phyloP scores from a whole-genome alignment of 2,113 vertebrate species.

The Porphyrio hochstetteri region DNA sequence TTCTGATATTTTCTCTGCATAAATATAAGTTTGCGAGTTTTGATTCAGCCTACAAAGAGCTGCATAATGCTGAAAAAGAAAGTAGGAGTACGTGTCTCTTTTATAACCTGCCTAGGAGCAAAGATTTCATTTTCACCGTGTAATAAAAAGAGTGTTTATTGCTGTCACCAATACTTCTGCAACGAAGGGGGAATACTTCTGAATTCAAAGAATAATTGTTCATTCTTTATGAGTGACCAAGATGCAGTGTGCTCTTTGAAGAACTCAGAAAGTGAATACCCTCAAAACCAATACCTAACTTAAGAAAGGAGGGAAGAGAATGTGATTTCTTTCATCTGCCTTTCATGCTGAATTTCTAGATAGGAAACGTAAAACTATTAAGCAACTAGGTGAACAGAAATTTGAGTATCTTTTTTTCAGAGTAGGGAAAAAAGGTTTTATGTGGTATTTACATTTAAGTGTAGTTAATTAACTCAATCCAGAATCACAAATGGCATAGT shows the following conservation, averaged over 20 bases:
- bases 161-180: background rate
- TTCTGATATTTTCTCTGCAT: background rate
- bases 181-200: background rate
- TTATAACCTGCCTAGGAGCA: background rate
- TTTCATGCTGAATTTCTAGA: background rate
- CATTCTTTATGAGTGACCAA: background rate
- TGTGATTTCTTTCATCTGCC: background rate
- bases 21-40: background rate
- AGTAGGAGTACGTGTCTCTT: background rate
- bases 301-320: background rate
- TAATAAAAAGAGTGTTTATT: conserved; percentile 4
- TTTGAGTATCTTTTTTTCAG: background rate
- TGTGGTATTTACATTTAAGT: background rate
- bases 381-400: background rate
- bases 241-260: background rate
- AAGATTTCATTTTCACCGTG: background rate
- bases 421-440: background rate
- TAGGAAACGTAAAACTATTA: background rate
- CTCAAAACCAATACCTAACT: background rate
- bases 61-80: background rate
- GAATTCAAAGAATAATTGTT: background rate
- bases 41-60: background rate
- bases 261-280: background rate
- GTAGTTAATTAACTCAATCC: background rate
- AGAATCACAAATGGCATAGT: background rate